Conservation (phyloP, 2,888 invertebrate genomes). For the Caenorhabditis imperialis region DNA sequence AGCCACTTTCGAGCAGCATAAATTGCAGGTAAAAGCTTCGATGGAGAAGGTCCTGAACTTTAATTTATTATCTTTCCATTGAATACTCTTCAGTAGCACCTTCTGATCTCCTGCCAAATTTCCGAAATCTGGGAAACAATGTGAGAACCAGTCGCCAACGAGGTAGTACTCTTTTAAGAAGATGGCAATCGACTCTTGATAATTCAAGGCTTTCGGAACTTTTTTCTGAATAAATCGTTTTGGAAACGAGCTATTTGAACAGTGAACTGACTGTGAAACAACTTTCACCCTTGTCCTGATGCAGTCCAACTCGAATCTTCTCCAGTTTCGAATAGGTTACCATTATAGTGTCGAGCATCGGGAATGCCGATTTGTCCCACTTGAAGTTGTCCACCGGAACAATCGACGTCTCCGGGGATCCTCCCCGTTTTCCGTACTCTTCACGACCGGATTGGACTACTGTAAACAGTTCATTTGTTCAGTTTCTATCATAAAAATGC, state of each 20-base stretch:
- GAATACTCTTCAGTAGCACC: too few species aligned
- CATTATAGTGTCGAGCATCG: constrained; percentile 35
- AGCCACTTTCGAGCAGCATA: constrained; percentile 58
- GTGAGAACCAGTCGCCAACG: constrained; percentile 54
- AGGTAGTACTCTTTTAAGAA: constrained; percentile 52
- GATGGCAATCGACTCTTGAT: constrained; percentile 57
- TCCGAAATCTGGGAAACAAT: constrained; percentile 57
- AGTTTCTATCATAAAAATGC: background rate
- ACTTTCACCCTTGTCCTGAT: constrained; percentile 4
- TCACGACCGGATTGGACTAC: constrained; percentile 58
- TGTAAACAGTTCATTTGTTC: background rate
- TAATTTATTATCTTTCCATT: background rate
- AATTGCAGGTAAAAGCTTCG: constrained; percentile 59
- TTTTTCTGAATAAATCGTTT: constrained; percentile 11
- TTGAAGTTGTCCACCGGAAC: constrained; percentile 9
- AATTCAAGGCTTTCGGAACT: constrained; percentile 48
- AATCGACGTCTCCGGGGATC: background rate
- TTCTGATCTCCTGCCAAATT: too few species aligned
- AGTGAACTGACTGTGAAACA: constrained; percentile 4
- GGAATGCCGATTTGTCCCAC: constrained; percentile 17
- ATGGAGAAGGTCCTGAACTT: constrained; percentile 38
- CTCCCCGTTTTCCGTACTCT: constrained; percentile 50
- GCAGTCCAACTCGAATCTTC: constrained; percentile 17
- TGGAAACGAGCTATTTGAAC: background rate
- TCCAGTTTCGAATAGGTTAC: constrained; percentile 22